These are phyloP conservation scores for Drosophila quadrilineata DNA, from an alignment of 1,140 invertebrate species.

Conservation along the genomic window DNA sequence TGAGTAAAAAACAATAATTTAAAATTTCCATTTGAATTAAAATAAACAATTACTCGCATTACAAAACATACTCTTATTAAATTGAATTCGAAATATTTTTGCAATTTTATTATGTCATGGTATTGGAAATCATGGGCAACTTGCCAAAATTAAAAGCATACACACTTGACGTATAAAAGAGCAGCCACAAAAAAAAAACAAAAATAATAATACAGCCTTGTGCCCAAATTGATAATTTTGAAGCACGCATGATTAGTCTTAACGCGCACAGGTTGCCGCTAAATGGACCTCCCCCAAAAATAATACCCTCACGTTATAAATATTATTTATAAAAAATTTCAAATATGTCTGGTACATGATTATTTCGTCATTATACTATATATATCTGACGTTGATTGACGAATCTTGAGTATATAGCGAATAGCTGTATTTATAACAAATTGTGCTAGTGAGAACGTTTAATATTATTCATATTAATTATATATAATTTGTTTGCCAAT, in stretches of 20 bases:
- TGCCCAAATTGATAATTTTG: conserved; percentile 26
- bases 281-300: neutral
- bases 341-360: neutral
- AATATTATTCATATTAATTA: neutral
- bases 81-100: conserved; percentile 15
- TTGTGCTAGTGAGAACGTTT: neutral
- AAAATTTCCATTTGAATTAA: conserved; percentile 1
- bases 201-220: conserved; percentile 18
- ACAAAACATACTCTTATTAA: conserved; percentile 1
- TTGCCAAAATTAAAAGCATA: conserved; percentile 1
- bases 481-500: neutral
- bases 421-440: neutral
- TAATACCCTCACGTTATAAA: neutral
- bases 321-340: conserved; percentile 8
- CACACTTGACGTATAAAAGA: too few relatives aligned
- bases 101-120: neutral
- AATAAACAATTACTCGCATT: conserved; percentile 11
- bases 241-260: conserved; percentile 27
- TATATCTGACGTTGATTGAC: neutral
- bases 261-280: conserved; percentile 1
- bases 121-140: conserved; percentile 1
- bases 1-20: too few relatives aligned
- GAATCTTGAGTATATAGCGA: too few relatives aligned
- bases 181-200: too few relatives aligned
- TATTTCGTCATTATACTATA: neutral